Percentiles rank a stretch among this genome's conserved stretches.
Conservation (phyloP, 2,888 invertebrate species). For the Colletes collaris region DNA sequence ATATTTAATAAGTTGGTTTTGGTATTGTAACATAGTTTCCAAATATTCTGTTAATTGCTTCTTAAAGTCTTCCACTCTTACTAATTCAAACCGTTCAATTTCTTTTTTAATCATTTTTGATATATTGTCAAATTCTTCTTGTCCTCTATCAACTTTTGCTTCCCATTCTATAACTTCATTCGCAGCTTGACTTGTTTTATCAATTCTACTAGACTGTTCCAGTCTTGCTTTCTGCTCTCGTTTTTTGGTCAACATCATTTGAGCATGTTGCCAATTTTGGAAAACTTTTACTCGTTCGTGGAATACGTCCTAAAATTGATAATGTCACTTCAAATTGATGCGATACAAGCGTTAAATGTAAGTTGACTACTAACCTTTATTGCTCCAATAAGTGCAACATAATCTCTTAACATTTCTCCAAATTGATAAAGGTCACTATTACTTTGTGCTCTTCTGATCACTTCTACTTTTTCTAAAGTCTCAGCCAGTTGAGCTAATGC, state of each 20-base stretch:
- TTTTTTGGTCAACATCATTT: constrained; percentile 96
- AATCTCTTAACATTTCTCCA: constrained; percentile 97
- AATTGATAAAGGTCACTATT: constrained; percentile 97
- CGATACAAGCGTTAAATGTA: constrained; percentile 2
- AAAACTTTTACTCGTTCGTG: constrained; percentile 92
- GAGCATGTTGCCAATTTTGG: constrained; percentile 99
- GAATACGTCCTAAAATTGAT: constrained; percentile 86
- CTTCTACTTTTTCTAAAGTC: constrained; percentile 89
- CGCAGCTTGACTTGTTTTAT: constrained; percentile 94
- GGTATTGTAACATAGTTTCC: constrained; percentile 96
- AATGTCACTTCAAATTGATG: constrained; percentile 16
- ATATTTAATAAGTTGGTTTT: constrained; percentile 95
- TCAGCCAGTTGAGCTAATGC: constrained; percentile 96
- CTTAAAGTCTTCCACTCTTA: constrained; percentile 95
- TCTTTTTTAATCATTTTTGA: constrained; percentile 97
- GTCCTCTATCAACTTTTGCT: constrained; percentile 97
- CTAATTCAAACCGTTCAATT: constrained; percentile 95
- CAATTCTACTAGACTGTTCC: constrained; percentile 94
- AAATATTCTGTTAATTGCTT: constrained; percentile 94
- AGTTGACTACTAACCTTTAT: constrained; percentile 87
- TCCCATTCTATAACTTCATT: constrained; percentile 99
- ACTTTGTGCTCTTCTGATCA: constrained; percentile 94
- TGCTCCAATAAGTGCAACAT: constrained; percentile 94
- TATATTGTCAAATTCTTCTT: constrained; percentile 97
- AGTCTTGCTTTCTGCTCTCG: constrained; percentile 96